These are phyloP conservation scores for Anolis apletophallus DNA, from an alignment of 2,797 vertebrate genomes.

Conservation along the genomic window DNA sequence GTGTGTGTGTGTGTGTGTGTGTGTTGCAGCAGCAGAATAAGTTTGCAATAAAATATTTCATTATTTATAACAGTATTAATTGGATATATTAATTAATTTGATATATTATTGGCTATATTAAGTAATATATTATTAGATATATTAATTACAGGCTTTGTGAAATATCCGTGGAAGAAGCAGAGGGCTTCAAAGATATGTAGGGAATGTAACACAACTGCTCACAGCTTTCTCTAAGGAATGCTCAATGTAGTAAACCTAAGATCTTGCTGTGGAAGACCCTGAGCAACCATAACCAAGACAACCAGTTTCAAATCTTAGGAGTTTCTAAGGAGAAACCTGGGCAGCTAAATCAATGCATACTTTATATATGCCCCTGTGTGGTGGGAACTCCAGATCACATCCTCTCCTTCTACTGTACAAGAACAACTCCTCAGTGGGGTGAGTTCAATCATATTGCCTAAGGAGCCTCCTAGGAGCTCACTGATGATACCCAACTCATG, in stretches of 20 bases:
- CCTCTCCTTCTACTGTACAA: too few relatives aligned
- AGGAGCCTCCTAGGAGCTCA: slow-evolving; percentile 8
- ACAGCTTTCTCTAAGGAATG: background rate
- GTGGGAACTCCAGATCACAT: background rate
- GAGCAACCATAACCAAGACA: background rate
- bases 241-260: too few relatives aligned
- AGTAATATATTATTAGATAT: too few relatives aligned
- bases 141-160: too few relatives aligned
- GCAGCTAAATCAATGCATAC: background rate
- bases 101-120: too few relatives aligned
- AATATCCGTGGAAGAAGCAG: background rate
- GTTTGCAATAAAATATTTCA: too few relatives aligned
- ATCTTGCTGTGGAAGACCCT: background rate
- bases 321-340: background rate
- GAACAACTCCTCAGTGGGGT: background rate
- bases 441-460: too few relatives aligned
- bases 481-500: background rate
- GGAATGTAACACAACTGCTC: background rate
- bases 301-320: background rate
- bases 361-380: background rate
- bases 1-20: too few relatives aligned
- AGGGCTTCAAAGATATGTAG: background rate
- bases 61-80: background rate
- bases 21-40: too few relatives aligned
- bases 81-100: too few relatives aligned